Evolutionary conservation across 1,140 invertebrate genomes (phyloP).

Genomic region (Drosophila takahashii): DNA sequence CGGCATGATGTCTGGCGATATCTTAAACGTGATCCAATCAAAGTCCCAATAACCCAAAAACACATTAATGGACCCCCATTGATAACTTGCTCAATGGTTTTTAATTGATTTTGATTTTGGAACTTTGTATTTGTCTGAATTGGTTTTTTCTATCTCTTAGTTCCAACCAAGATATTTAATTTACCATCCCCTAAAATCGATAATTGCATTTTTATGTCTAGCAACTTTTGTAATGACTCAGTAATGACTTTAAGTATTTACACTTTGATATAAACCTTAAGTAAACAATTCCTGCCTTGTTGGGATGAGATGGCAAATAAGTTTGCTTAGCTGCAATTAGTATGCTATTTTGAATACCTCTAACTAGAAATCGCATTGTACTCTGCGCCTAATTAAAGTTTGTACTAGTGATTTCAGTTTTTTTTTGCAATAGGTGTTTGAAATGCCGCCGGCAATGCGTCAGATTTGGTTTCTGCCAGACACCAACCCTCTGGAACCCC

Average conservation of each 20-base stretch:
- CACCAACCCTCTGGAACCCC: neutral
- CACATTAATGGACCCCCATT: neutral
- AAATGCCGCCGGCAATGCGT: slow-evolving; percentile 13
- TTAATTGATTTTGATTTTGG: neutral
- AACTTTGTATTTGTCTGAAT: neutral
- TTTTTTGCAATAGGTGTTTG: slow-evolving; percentile 17
- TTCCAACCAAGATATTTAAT: neutral
- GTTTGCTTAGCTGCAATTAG: neutral
- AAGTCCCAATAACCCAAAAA: slow-evolving; percentile 20
- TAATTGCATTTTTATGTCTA: slow-evolving; percentile 26
- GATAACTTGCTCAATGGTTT: neutral
- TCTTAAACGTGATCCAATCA: slow-evolving; percentile 41
- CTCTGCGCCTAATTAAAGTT: slow-evolving; percentile 36
- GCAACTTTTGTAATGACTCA: slow-evolving; percentile 18
- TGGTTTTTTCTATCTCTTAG: slow-evolving; percentile 7
- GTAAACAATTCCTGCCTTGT: slow-evolving; percentile 16
- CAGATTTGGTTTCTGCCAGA: slow-evolving; percentile 20
- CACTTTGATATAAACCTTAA: slow-evolving; percentile 3
- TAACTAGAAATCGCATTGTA: neutral
- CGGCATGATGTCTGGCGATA: slow-evolving; percentile 23
- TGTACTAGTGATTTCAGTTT: slow-evolving; percentile 26
- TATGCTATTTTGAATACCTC: slow-evolving; percentile 3
- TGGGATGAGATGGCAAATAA: slow-evolving; percentile 19
- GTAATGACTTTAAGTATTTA: slow-evolving; percentile 21
- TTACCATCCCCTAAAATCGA: slow-evolving; percentile 3